Evolutionary conservation across 2,113 vertebrate species (phyloP), one percentile per base, ranked within the genome.

Genomic region (Bubo scandiacus): DNA sequence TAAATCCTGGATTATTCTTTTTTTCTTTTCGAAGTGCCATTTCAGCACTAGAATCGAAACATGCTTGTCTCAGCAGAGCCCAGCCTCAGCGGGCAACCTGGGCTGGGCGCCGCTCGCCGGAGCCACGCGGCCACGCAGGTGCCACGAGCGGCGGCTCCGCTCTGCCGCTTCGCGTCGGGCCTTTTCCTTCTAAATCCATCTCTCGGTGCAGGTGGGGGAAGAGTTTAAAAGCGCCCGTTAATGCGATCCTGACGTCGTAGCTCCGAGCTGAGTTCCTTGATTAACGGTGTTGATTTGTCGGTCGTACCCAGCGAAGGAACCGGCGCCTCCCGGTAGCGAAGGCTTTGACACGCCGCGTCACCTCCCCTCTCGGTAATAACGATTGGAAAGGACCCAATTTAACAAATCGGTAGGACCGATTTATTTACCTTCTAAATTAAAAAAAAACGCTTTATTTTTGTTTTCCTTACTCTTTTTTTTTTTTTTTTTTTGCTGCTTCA

Each of bases 381-480:
- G 47, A 27, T 42, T 45, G 82, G 93, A 82, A 32, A n/a, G 71
- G 94, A 91, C 96, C 94, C 58, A 40, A n/a, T 92, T 43, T 81
- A 87, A 94, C 81, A 36, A 92, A 93, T 73, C 26, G 93, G 96
- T 96, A 92, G 88, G 92, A 91, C 82, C 51, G 3, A 87, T 89
- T 51, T 66, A 96, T 97, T 97, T 96, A 96, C 96, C 95, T 96
- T 86, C 88, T 74, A 90, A 96, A 62, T 38, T 6, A 22, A 51
- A 25, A 10, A 14, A 25, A 42, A 20, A 20, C 18, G 49, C 90
- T 97, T 98, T 96, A 96, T 98, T 97, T 97, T 96, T 82, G 90
- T 97, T 97, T 97, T 73, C 84, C 91, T 92, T 81, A 61, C 30
- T 70, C 90, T 36, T 36, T 96, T 96, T 84, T 88, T 91, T 85